Conservation (phyloP, 2,113 vertebrate species). For the Peromyscus polionotus region DNA sequence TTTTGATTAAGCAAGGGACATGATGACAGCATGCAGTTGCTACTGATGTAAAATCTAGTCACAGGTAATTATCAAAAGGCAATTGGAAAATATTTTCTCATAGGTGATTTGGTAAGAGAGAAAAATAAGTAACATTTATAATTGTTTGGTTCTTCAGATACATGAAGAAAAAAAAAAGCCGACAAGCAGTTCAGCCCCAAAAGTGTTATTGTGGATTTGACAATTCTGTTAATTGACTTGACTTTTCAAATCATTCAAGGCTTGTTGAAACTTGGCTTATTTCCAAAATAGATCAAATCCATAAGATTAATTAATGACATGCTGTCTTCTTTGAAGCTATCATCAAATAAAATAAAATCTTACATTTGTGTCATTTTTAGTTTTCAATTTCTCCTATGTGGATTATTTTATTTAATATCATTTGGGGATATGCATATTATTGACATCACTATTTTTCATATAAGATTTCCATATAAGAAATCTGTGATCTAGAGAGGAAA, state of each 20-base stretch:
- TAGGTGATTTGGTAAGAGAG: conserved; percentile 1
- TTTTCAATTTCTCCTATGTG: background rate
- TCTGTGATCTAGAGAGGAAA: background rate
- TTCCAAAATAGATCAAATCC: conserved; percentile 7
- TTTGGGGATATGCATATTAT: background rate
- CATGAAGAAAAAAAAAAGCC: background rate
- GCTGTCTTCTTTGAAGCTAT: background rate
- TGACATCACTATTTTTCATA: conserved; percentile 33
- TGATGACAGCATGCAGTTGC: background rate
- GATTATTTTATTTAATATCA: conserved; percentile 40
- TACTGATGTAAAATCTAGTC: conserved; percentile 20
- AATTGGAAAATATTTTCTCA: background rate
- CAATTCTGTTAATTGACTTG: conserved; percentile 20
- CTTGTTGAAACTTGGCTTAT: background rate
- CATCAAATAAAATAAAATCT: conserved; percentile 50
- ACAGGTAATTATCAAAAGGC: background rate
- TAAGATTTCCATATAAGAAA: conserved; percentile 22
- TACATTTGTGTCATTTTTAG: background rate
- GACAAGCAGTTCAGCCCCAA: background rate
- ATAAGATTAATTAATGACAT: conserved; percentile 36
- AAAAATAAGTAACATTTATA: background rate
- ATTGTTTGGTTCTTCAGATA: background rate
- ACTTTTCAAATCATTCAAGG: conserved; percentile 24
- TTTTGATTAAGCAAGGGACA: background rate
- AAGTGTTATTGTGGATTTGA: conserved; percentile 3